Percentiles rank a stretch among this genome's conserved stretches.
Conservation (phyloP, 2,113 vertebrate species). For the Hystrix brachyura region DNA sequence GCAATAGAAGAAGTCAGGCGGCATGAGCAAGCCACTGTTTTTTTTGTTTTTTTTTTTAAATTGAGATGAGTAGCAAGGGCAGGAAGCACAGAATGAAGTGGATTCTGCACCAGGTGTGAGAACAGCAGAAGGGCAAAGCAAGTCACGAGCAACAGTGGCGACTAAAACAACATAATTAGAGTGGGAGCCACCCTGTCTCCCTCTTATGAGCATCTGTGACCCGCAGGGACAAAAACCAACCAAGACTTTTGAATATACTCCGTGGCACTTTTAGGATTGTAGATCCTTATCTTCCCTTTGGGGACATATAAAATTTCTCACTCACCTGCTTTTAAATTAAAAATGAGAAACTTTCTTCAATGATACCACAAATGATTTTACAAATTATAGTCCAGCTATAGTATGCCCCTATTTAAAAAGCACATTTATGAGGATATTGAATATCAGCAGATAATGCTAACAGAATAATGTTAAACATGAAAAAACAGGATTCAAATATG, state of each 20-base stretch:
- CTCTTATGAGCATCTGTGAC: not conserved
- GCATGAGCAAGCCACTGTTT: rapidly evolving
- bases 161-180: not conserved
- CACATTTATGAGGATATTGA: not conserved
- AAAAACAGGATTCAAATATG: not conserved
- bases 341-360: not conserved
- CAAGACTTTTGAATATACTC: slow-evolving; percentile 11
- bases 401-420: not conserved
- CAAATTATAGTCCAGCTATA: not conserved
- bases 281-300: not conserved
- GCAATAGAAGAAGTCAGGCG: not conserved
- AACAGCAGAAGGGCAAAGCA: not conserved
- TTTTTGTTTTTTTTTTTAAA: not conserved
- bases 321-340: slow-evolving; percentile 13
- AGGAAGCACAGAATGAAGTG: not conserved
- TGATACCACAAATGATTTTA: slow-evolving; percentile 1
- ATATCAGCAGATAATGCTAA: not conserved
- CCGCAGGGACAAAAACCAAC: not conserved
- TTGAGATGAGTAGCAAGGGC: not conserved
- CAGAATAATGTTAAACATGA: not conserved
- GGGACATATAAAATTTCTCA: not conserved
- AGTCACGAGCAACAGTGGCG: not conserved
- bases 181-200: not conserved
- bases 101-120: not conserved
- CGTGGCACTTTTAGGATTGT: not conserved